Percentiles rank a stretch among this genome's conserved stretches.
Evolutionary conservation across 2,888 invertebrate species (phyloP).

Genomic region (Melinaea menophilus): DNA sequence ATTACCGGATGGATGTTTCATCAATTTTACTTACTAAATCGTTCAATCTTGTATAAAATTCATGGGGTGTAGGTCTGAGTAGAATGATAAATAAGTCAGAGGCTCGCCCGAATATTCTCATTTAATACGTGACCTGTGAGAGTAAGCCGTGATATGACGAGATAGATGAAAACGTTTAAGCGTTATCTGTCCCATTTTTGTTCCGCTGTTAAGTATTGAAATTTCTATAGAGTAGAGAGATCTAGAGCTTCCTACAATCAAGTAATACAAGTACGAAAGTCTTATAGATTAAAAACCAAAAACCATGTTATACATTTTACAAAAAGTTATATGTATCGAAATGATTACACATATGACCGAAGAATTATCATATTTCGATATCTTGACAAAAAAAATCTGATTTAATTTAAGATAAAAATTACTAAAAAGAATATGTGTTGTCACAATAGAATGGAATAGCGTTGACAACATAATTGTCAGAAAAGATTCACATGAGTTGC

Average conservation of each 20-base stretch:
- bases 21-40: slow-evolving; percentile 76
- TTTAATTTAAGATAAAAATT: too few species aligned
- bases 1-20: slow-evolving; percentile 73
- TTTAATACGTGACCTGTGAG: slow-evolving; percentile 77
- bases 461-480: slow-evolving; percentile 26
- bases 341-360: too few species aligned
- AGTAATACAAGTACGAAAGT: too few species aligned
- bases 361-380: too few species aligned
- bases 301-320: too few species aligned
- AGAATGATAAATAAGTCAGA: slow-evolving; percentile 77
- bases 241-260: too few species aligned
- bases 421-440: too few species aligned
- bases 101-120: slow-evolving; percentile 77
- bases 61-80: slow-evolving; percentile 74
- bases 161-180: slow-evolving; percentile 56
- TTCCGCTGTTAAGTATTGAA: slow-evolving; percentile 31
- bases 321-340: too few species aligned
- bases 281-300: too few species aligned
- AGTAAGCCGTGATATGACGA: slow-evolving; percentile 67
- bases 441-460: slow-evolving; percentile 7
- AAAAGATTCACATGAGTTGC: slow-evolving; percentile 13
- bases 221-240: background rate
- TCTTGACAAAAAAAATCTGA: too few species aligned
- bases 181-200: slow-evolving; percentile 68
- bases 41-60: slow-evolving; percentile 78